These are phyloP conservation scores for Ibidorhyncha struthersii DNA, from an alignment of 2,113 vertebrate genomes.

Conservation along the genomic window DNA sequence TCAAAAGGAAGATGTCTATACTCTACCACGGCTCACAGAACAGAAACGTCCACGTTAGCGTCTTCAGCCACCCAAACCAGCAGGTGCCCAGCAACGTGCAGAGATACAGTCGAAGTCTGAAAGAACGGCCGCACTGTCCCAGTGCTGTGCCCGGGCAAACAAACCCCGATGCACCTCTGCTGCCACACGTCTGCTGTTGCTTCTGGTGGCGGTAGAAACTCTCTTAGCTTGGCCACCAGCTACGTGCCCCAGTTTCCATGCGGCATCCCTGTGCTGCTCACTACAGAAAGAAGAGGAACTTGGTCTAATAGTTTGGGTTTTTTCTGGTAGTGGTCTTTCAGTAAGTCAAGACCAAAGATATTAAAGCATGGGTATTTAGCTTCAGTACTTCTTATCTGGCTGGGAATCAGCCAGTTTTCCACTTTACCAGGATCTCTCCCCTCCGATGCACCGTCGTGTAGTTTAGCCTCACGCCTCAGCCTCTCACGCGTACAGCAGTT, in stretches of 20 bases:
- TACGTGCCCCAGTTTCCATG: rapidly evolving
- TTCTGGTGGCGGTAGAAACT: neutral
- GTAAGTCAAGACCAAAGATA: neutral
- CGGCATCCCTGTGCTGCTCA: neutral
- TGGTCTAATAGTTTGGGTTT: neutral
- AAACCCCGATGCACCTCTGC: neutral
- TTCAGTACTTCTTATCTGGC: neutral
- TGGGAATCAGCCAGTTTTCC: neutral
- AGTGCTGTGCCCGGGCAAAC: neutral
- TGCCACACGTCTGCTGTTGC: neutral
- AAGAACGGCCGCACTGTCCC: rapidly evolving
- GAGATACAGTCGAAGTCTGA: neutral
- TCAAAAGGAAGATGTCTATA: neutral
- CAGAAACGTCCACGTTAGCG: neutral
- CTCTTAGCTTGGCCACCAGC: neutral
- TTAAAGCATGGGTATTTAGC: neutral
- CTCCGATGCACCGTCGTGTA: neutral
- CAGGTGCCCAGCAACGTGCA: rapidly evolving
- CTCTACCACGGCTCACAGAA: neutral
- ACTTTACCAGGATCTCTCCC: neutral
- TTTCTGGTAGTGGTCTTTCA: neutral
- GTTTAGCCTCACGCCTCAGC: neutral
- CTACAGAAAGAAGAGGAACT: neutral
- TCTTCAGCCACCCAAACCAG: neutral
- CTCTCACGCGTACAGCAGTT: neutral